phyloP scores from a whole-genome alignment of 2,888 invertebrate species.

The Dendrolimus houi region DNA sequence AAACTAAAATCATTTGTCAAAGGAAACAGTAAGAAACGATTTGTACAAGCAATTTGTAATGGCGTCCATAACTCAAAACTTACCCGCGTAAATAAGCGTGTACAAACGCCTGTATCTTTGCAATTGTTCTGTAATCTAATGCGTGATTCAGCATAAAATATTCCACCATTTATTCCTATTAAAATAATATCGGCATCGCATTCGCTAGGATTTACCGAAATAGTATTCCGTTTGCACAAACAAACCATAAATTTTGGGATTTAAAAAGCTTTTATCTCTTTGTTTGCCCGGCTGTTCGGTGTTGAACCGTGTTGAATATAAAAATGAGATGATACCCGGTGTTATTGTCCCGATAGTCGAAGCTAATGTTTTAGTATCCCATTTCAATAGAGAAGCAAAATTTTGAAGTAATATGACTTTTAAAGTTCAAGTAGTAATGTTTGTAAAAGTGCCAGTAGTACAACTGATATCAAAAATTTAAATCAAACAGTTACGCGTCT shows the following conservation, averaged over 20 bases:
- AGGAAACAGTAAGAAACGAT: neutral
- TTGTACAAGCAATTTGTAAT: slow-evolving; percentile 12
- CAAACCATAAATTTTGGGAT: slow-evolving; percentile 61
- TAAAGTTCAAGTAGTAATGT: too few relatives aligned
- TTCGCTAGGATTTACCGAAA: slow-evolving; percentile 32
- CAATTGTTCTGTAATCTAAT: slow-evolving; percentile 20
- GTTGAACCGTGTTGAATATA: slow-evolving; percentile 37
- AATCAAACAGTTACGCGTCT: too few relatives aligned
- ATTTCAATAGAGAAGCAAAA: too few relatives aligned
- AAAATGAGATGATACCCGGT: slow-evolving; percentile 21
- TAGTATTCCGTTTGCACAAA: slow-evolving; percentile 58
- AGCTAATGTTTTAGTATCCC: too few relatives aligned
- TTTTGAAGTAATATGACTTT: too few relatives aligned
- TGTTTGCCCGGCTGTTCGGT: slow-evolving; percentile 44
- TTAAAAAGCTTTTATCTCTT: slow-evolving; percentile 59
- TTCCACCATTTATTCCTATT: slow-evolving; percentile 30
- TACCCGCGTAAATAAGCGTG: neutral
- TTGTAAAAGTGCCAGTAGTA: too few relatives aligned
- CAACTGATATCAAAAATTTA: too few relatives aligned
- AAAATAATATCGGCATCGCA: slow-evolving; percentile 42
- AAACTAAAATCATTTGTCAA: too few relatives aligned
- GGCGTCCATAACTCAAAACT: slow-evolving; percentile 11
- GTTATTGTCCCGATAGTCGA: slow-evolving; percentile 1
- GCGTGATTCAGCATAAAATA: slow-evolving; percentile 35
- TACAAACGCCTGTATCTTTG: slow-evolving; percentile 1